Conservation (phyloP, 2,888 invertebrate species). For the Plebejus melissa region DNA sequence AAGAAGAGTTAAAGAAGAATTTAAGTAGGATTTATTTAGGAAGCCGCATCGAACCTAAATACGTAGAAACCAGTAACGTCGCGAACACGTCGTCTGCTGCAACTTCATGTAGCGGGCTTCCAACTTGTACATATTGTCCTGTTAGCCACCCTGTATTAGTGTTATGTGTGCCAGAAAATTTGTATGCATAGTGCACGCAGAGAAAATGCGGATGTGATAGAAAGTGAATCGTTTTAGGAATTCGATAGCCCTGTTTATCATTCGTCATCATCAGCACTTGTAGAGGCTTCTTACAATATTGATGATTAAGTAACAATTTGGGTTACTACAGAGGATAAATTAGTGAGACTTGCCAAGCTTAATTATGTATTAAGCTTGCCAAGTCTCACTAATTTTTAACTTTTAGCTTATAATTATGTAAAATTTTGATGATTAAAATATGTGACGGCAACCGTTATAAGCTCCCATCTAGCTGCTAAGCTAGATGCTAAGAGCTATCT, state of each 20-base stretch:
- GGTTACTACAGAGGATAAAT: not conserved
- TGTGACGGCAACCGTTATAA: not conserved
- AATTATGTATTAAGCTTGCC: not conserved
- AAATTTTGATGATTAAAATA: not conserved
- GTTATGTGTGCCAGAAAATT: not conserved
- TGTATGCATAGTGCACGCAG: not conserved
- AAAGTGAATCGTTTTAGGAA: constrained; percentile 15
- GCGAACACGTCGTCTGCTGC: too few species aligned
- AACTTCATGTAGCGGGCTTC: too few species aligned
- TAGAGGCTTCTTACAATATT: not conserved
- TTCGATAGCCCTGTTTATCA: constrained; percentile 3
- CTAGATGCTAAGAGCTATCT: too few species aligned
- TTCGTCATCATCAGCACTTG: not conserved
- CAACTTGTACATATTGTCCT: not conserved
- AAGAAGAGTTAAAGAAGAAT: too few species aligned
- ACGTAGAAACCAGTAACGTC: too few species aligned
- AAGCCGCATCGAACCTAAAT: too few species aligned
- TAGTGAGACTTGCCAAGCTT: not conserved
- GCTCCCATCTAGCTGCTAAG: not conserved
- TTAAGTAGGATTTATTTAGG: too few species aligned
- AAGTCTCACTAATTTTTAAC: too few species aligned
- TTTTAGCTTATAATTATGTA: not conserved
- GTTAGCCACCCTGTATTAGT: not conserved
- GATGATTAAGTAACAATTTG: not conserved
- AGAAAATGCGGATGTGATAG: constrained; percentile 15